Evolutionary conservation across 2,888 invertebrate species (phyloP).

Genomic region (Drosophila diplacantha): DNA sequence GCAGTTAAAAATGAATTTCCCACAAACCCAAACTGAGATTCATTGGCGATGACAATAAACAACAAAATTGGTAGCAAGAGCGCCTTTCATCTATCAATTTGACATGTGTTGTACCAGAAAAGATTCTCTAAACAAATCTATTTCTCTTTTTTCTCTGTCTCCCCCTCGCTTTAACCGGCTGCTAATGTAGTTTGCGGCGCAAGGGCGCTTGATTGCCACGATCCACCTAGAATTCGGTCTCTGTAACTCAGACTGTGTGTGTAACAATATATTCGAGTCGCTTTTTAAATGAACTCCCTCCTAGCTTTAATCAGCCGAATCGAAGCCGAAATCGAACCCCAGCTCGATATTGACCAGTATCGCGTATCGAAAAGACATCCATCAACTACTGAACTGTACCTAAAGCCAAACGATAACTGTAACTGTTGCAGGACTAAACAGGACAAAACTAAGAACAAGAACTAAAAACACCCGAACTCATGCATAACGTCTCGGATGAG

Average conservation of each 20-base stretch:
- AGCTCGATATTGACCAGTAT: constrained; percentile 14
- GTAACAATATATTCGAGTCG: constrained; percentile 76
- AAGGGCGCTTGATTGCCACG: constrained; percentile 76
- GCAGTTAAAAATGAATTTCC: constrained; percentile 74
- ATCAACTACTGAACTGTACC: constrained; percentile 63
- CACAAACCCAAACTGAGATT: constrained; percentile 73
- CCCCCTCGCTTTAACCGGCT: constrained; percentile 50
- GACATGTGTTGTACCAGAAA: constrained; percentile 37
- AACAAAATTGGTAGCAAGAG: constrained; percentile 31
- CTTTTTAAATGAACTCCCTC: constrained; percentile 72
- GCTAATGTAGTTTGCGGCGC: constrained; percentile 73
- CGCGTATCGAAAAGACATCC: constrained; percentile 25
- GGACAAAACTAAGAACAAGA: constrained; percentile 11
- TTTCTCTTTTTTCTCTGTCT: constrained; percentile 57
- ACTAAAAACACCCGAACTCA: constrained; percentile 20
- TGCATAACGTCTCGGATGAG: constrained; percentile 57
- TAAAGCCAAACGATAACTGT: constrained; percentile 43
- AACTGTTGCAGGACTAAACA: constrained; percentile 33
- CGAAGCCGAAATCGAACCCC: constrained; percentile 9
- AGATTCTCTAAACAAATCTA: constrained; percentile 47
- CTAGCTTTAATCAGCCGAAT: constrained; percentile 32
- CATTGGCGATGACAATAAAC: constrained; percentile 48
- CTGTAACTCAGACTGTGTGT: constrained; percentile 77
- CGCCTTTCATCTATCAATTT: constrained; percentile 43
- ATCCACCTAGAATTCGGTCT: constrained; percentile 77